These are phyloP conservation scores for Drosophila eohydei DNA, from an alignment of 2,888 invertebrate species.

Conservation along the genomic window DNA sequence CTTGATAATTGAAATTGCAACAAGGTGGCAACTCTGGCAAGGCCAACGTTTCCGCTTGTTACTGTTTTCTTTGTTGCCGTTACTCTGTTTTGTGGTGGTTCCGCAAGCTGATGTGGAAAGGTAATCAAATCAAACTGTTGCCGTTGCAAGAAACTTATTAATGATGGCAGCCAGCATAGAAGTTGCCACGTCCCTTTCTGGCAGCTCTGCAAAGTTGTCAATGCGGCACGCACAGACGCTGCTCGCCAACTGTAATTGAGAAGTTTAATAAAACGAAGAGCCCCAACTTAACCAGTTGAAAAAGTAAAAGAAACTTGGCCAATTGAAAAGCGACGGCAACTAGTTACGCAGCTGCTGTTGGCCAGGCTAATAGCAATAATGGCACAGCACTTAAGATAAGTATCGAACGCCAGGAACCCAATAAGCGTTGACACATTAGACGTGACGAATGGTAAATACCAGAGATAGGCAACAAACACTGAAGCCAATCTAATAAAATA, in stretches of 20 bases:
- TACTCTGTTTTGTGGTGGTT: neutral
- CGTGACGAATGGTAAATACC: neutral
- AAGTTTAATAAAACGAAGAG: slow-evolving; percentile 29
- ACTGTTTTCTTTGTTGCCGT: neutral
- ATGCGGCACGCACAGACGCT: slow-evolving; percentile 10
- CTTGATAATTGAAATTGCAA: slow-evolving; percentile 41
- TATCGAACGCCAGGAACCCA: neutral
- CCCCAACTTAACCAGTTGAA: slow-evolving; percentile 13
- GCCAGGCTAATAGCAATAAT: slow-evolving; percentile 2
- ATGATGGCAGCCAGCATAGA: slow-evolving; percentile 29
- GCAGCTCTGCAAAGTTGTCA: slow-evolving; percentile 21
- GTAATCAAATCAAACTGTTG: slow-evolving; percentile 42
- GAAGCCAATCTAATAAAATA: neutral
- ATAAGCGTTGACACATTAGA: neutral
- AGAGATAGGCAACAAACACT: neutral
- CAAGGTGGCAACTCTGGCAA: slow-evolving; percentile 25
- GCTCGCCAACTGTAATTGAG: slow-evolving; percentile 11
- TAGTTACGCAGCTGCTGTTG: neutral
- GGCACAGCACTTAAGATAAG: neutral
- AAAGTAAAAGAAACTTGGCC: slow-evolving; percentile 1
- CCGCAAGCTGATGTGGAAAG: slow-evolving; percentile 12
- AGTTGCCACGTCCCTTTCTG: slow-evolving; percentile 1
- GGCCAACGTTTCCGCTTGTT: neutral
- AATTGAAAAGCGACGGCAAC: slow-evolving; percentile 6
- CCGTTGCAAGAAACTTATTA: slow-evolving; percentile 45